Evolutionary conservation across 53 echinoderm and acorn worm species (phyloP), one percentile per base, ranked within the genome.

Genomic region (Astropecten irregularis): DNA sequence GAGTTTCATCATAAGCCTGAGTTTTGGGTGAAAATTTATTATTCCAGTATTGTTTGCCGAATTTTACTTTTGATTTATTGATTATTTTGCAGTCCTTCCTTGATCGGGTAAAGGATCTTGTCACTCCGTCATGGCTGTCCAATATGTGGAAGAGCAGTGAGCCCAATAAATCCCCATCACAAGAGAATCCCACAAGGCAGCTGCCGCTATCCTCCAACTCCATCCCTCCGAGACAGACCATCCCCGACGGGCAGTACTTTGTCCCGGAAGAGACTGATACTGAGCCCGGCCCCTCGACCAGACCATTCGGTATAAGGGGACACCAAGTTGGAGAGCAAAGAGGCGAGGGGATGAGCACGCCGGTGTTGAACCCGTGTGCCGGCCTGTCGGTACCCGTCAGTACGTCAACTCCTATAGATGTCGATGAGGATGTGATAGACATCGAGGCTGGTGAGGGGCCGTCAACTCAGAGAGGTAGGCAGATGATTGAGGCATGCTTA

Each of bases 41-140:
- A n/a, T n/a, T n/a, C n/a, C n/a, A n/a, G n/a, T n/a, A n/a, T n/a
- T n/a, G n/a, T n/a, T n/a, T n/a, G n/a, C n/a, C n/a, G n/a, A n/a
- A n/a, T n/a, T n/a, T n/a, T n/a, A n/a, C n/a, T n/a, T n/a, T n/a
- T n/a, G n/a, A n/a, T n/a, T n/a, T n/a, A n/a, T n/a, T n/a, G n/a
- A n/a, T 46, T 65, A 15, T n/a, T 14, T 71, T 59, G 50, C 81
- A 87, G 88, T 88, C 88, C n/a, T 49, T 90, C 27, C 53, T 94
- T 1, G 69, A 83, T 68, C 53, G 86, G 46, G 91, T 94, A 0
- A 83, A 77, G 22, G 93, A 91, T 27, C 70, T 92, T 63, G 84
- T 94, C 23, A 91, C 93, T 1, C 96, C 96, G 0, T 92, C 96
- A 14, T 96, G 96, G 96, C 66, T 96, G 48, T 84, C 89, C 21